phyloP scores from a whole-genome alignment of 2,888 invertebrate species.

The Diachrysia chrysitis region DNA sequence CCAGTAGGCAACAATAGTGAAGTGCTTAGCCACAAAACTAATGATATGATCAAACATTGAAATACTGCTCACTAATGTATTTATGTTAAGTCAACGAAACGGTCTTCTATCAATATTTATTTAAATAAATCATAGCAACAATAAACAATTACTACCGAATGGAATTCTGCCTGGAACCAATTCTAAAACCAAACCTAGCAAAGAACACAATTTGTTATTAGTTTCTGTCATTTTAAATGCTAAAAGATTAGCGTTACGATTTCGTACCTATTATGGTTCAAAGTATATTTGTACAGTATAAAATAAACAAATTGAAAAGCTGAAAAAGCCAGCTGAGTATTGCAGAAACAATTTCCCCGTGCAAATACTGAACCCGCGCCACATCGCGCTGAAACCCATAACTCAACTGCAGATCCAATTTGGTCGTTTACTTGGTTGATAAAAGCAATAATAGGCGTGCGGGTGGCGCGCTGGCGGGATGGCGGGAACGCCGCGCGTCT shows the following conservation, averaged over 20 bases:
- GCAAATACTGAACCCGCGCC: not conserved
- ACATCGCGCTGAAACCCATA: not conserved
- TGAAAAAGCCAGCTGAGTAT: too few relatives aligned
- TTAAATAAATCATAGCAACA: constrained; percentile 5
- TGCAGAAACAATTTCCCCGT: not conserved
- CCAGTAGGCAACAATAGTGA: not conserved
- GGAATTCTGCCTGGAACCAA: not conserved
- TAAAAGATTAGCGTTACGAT: too few relatives aligned
- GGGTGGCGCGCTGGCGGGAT: constrained; percentile 19
- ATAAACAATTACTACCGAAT: not conserved
- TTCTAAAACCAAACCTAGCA: not conserved
- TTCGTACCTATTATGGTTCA: too few relatives aligned
- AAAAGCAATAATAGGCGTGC: constrained; percentile 45
- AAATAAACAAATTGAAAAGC: too few relatives aligned
- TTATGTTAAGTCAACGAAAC: not conserved
- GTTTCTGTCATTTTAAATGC: too few relatives aligned
- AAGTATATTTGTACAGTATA: too few relatives aligned
- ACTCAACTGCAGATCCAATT: constrained; percentile 4
- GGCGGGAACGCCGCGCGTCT: constrained; percentile 24
- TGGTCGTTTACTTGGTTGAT: constrained; percentile 29
- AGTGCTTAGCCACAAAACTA: not conserved
- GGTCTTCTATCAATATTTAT: constrained; percentile 19
- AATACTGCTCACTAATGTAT: not conserved
- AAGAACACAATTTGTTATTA: too few relatives aligned
- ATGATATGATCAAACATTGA: not conserved